phyloP scores from a whole-genome alignment of 2,888 invertebrate species.

The Ichneumoninae sp. region DNA sequence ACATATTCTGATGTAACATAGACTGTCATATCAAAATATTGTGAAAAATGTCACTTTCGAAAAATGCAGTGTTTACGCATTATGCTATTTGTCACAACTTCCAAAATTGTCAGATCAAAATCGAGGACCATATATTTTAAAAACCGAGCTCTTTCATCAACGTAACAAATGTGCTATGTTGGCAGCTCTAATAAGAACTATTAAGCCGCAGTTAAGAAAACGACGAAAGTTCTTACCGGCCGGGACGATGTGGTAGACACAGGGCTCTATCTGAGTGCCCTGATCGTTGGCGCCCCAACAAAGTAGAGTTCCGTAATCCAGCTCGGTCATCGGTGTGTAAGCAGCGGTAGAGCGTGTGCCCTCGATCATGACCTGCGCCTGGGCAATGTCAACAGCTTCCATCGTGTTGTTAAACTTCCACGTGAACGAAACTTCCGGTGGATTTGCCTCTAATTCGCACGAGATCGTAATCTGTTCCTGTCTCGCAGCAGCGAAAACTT shows the following conservation, averaged over 20 bases:
- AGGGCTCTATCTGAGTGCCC: slow-evolving; percentile 90
- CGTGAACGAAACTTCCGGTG: slow-evolving; percentile 88
- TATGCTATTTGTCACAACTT: too few species aligned
- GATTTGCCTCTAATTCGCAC: slow-evolving; percentile 92
- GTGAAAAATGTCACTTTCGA: too few species aligned
- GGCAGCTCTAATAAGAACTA: background rate
- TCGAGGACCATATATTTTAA: too few species aligned
- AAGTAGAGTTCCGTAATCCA: slow-evolving; percentile 90
- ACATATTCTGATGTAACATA: too few species aligned
- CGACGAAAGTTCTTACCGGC: slow-evolving; percentile 86
- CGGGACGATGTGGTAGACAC: slow-evolving; percentile 90
- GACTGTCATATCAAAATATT: too few species aligned
- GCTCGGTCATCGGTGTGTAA: slow-evolving; percentile 90
- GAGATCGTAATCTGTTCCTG: slow-evolving; percentile 89
- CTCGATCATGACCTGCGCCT: slow-evolving; percentile 87
- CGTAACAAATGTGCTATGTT: background rate
- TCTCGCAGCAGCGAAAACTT: slow-evolving; percentile 90
- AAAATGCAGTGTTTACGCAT: too few species aligned
- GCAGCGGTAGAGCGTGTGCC: slow-evolving; percentile 88
- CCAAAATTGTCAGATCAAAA: too few species aligned
- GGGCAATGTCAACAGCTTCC: slow-evolving; percentile 89
- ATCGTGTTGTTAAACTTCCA: slow-evolving; percentile 92
- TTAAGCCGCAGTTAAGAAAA: background rate
- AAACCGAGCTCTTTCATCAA: too few species aligned
- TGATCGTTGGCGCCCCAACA: slow-evolving; percentile 91